Conservation (phyloP, 1,140 invertebrate genomes). For the Lepidurus apus region DNA sequence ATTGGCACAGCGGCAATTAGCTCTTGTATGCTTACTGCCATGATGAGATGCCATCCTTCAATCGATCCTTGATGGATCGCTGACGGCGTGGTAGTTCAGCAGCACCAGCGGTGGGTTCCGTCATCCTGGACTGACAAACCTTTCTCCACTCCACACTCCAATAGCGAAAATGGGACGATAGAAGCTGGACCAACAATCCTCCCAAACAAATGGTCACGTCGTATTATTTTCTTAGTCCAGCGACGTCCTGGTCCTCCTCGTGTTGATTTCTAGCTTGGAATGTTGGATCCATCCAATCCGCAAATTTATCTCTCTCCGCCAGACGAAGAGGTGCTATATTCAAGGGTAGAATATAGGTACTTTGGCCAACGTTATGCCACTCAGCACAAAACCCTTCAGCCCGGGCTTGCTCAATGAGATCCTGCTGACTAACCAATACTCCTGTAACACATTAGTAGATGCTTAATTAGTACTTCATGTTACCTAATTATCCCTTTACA, state of each 20-base stretch:
- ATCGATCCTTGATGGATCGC: constrained; percentile 59
- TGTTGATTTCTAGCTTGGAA: not conserved
- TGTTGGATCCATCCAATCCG: constrained; percentile 5
- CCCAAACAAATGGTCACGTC: too few relatives aligned
- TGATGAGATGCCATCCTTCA: constrained; percentile 65
- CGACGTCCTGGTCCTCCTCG: not conserved
- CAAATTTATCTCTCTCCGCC: not conserved
- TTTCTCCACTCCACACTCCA: not conserved
- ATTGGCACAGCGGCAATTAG: not conserved
- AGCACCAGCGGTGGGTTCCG: not conserved
- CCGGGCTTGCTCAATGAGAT: too few relatives aligned
- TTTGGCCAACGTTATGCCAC: too few relatives aligned
- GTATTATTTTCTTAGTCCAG: not conserved
- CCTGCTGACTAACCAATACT: too few relatives aligned
- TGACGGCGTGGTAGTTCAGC: constrained; percentile 41
- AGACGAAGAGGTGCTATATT: not conserved
- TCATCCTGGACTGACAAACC: not conserved
- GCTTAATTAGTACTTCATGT: too few relatives aligned
- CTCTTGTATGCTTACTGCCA: constrained; percentile 62
- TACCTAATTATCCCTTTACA: too few relatives aligned
- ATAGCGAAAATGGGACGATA: too few relatives aligned
- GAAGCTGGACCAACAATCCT: too few relatives aligned
- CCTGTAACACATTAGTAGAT: too few relatives aligned
- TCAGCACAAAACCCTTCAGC: too few relatives aligned
- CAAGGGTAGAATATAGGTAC: too few relatives aligned